A percentile compares a stretch with the other conserved stretches of the same genome.
Evolutionary conservation across 1,140 invertebrate species (phyloP).

Genomic region (Euura lappo): DNA sequence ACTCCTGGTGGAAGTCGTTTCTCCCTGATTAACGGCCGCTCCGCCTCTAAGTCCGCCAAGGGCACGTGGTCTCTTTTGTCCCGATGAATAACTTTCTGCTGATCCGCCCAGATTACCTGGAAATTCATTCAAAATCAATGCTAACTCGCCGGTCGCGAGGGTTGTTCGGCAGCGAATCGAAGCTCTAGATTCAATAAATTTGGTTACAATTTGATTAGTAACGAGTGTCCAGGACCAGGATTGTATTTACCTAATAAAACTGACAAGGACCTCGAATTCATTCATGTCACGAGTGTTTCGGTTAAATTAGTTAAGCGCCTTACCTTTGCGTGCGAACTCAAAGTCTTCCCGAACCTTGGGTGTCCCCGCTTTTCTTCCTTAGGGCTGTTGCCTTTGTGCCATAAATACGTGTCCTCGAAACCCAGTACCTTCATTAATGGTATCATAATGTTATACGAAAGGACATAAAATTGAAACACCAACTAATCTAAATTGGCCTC

Average conservation of each 20-base stretch:
- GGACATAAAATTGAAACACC: neutral
- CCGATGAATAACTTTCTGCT: conserved; percentile 67
- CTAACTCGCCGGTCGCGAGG: too few relatives aligned
- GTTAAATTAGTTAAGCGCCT: conserved; percentile 19
- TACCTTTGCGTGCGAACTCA: conserved; percentile 55
- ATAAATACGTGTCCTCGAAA: conserved; percentile 65
- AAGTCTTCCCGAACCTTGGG: conserved; percentile 34
- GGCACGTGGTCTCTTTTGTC: conserved; percentile 67
- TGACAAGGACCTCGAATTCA: neutral
- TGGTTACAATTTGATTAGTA: conserved; percentile 12
- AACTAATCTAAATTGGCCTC: neutral
- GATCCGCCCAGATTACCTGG: conserved; percentile 76
- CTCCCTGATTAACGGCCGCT: conserved; percentile 43
- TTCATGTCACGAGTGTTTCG: neutral
- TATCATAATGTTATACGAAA: conserved; percentile 20
- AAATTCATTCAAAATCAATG: conserved; percentile 12
- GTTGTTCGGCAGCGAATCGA: too few relatives aligned
- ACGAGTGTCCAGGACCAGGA: neutral
- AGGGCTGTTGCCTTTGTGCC: conserved; percentile 56
- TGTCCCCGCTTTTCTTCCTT: conserved; percentile 45
- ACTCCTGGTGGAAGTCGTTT: conserved; percentile 35
- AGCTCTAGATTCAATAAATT: neutral
- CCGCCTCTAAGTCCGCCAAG: conserved; percentile 33
- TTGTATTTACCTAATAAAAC: conserved; percentile 9
- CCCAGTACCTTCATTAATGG: conserved; percentile 57